A percentile compares a stretch with the other conserved stretches of the same genome.
phyloP scores from a whole-genome alignment of 2,113 vertebrate species.

The Oryzias curvinotus region DNA sequence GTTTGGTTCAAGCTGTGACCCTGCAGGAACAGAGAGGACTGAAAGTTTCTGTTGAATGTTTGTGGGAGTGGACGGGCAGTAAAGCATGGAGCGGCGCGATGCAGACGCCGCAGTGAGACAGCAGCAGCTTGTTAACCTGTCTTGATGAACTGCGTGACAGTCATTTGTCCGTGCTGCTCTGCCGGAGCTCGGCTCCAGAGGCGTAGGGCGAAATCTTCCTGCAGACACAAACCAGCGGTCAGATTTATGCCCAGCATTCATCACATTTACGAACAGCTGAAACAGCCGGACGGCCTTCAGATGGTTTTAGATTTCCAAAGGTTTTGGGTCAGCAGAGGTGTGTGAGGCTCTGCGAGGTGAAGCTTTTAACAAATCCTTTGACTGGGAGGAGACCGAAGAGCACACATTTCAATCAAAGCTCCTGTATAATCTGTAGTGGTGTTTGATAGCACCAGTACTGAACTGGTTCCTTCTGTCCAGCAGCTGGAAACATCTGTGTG shows the following conservation, averaged over 20 bases:
- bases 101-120: slow-evolving; percentile 28
- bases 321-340: too few species aligned
- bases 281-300: slow-evolving; percentile 2
- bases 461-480: too few species aligned
- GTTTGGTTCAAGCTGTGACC: too few species aligned
- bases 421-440: too few species aligned
- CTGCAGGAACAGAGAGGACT: background rate
- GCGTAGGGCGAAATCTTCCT: background rate
- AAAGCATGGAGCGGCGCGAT: slow-evolving; percentile 38
- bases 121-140: slow-evolving; percentile 55
- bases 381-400: too few species aligned
- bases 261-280: slow-evolving; percentile 31
- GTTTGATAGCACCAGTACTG: too few species aligned
- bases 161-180: slow-evolving; percentile 38
- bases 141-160: slow-evolving; percentile 51
- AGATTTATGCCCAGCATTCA: slow-evolving; percentile 49
- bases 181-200: background rate
- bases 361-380: too few species aligned
- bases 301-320: too few species aligned
- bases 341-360: too few species aligned
- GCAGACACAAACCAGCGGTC: slow-evolving; percentile 43
- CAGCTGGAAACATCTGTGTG: too few species aligned
- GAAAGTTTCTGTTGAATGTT: slow-evolving; percentile 32
- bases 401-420: too few species aligned
- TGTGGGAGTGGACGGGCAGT: slow-evolving; percentile 26